These are phyloP conservation scores for Papilio glaucus DNA, from an alignment of 1,140 invertebrate species.

Conservation along the genomic window DNA sequence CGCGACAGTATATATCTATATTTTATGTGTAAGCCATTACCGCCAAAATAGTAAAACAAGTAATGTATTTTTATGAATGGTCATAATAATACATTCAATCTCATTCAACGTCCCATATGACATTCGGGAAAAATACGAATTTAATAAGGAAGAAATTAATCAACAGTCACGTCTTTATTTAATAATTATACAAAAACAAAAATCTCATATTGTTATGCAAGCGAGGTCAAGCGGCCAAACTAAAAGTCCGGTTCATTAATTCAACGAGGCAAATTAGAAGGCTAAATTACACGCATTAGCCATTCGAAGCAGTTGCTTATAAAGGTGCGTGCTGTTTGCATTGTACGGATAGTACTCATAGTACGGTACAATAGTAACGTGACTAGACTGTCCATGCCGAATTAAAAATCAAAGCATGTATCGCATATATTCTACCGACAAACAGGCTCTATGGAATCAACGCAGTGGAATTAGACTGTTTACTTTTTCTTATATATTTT, in stretches of 20 bases:
- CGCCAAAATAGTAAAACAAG: too few relatives aligned
- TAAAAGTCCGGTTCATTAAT: conserved; percentile 21
- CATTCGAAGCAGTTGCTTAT: conserved; percentile 15
- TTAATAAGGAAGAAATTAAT: too few relatives aligned
- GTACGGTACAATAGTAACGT: conserved; percentile 8
- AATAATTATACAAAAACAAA: too few relatives aligned
- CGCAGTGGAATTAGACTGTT: background rate
- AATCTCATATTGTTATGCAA: too few relatives aligned
- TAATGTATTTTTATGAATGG: too few relatives aligned
- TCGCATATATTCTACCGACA: background rate
- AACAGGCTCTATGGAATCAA: background rate
- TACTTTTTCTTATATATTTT: background rate
- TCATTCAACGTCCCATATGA: too few relatives aligned
- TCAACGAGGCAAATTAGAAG: conserved; percentile 14
- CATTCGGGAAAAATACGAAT: too few relatives aligned
- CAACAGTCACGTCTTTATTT: too few relatives aligned
- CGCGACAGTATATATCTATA: too few relatives aligned
- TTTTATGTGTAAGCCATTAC: too few relatives aligned
- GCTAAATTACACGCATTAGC: background rate
- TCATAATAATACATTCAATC: too few relatives aligned
- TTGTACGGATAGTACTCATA: conserved; percentile 16
- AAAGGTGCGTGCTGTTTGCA: conserved; percentile 19
- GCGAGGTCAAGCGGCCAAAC: background rate
- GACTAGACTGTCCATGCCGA: background rate
- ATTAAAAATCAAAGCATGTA: conserved; percentile 23